Evolutionary conservation across 2,888 invertebrate species (phyloP).

Genomic region (Nomada ferruginata): DNA sequence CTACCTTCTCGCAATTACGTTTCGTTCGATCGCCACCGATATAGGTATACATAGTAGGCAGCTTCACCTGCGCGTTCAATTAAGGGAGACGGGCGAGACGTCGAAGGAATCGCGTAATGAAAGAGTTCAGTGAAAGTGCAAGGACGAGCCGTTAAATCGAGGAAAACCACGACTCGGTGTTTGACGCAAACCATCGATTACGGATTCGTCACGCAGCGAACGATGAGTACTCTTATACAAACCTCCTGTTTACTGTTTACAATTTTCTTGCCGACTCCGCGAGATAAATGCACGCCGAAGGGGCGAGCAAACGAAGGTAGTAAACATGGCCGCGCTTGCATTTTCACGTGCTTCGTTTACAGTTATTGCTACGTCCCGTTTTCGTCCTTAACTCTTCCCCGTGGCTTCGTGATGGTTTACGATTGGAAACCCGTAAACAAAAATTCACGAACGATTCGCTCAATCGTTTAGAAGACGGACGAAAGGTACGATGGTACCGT

Average conservation of each 20-base stretch:
- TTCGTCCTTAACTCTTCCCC: constrained; percentile 16
- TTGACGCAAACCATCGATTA: constrained; percentile 41
- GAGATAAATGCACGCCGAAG: constrained; percentile 44
- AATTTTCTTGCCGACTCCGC: constrained; percentile 45
- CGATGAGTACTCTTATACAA: constrained; percentile 46
- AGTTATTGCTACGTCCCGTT: constrained; percentile 45
- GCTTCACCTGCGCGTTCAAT: neutral
- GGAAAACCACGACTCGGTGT: constrained; percentile 26
- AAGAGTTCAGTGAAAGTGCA: constrained; percentile 36
- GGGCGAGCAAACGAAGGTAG: constrained; percentile 35
- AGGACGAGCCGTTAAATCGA: constrained; percentile 36
- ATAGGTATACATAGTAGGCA: no score
- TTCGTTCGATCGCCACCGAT: no score
- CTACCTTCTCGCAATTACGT: no score
- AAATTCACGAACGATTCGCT: neutral
- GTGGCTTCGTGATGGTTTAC: neutral
- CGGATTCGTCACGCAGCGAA: constrained; percentile 51
- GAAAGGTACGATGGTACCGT: neutral
- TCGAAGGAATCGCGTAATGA: neutral
- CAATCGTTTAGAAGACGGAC: neutral
- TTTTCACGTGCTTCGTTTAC: constrained; percentile 56
- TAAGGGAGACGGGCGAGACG: neutral
- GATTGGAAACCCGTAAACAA: neutral
- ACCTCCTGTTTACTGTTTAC: constrained; percentile 54
- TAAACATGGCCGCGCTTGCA: constrained; percentile 49